phyloP scores from a whole-genome alignment of 1,140 invertebrate genomes.

The Nylanderia fulva region DNA sequence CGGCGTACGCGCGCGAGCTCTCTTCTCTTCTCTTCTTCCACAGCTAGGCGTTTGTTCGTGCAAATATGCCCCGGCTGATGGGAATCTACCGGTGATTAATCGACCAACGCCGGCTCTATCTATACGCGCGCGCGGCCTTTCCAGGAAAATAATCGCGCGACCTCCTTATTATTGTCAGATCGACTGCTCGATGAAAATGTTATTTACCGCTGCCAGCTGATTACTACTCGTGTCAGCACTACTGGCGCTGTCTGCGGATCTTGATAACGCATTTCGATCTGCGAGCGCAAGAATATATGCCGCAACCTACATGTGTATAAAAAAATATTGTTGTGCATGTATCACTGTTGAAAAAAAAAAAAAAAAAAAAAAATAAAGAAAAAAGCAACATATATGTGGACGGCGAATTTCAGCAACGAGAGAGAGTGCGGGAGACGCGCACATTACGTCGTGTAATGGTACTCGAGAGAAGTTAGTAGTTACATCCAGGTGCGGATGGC shows the following conservation, averaged over 20 bases:
- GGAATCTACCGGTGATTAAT: constrained; percentile 63
- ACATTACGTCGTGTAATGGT: constrained; percentile 25
- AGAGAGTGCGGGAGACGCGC: neutral
- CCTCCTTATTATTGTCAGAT: constrained; percentile 65
- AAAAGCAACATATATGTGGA: too few species aligned
- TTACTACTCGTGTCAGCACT: constrained; percentile 47
- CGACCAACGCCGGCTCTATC: constrained; percentile 1
- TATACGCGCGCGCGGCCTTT: constrained; percentile 13
- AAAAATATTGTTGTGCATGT: neutral
- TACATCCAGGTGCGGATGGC: constrained; percentile 28
- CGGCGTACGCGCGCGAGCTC: constrained; percentile 5
- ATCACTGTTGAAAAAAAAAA: neutral
- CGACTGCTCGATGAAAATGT: constrained; percentile 60
- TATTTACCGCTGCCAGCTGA: constrained; percentile 37
- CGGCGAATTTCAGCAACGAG: neutral
- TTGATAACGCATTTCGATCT: constrained; percentile 38
- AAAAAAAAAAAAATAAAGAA: neutral
- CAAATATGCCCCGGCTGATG: constrained; percentile 48
- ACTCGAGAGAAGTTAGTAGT: constrained; percentile 31
- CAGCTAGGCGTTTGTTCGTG: constrained; percentile 25
- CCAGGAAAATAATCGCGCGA: constrained; percentile 57
- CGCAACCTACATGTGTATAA: neutral
- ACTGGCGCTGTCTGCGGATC: constrained; percentile 6
- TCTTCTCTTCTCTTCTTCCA: too few species aligned
- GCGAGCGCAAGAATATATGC: neutral